Evolutionary conservation across 2,888 invertebrate species (phyloP).

Genomic region (Campoplex capitator): DNA sequence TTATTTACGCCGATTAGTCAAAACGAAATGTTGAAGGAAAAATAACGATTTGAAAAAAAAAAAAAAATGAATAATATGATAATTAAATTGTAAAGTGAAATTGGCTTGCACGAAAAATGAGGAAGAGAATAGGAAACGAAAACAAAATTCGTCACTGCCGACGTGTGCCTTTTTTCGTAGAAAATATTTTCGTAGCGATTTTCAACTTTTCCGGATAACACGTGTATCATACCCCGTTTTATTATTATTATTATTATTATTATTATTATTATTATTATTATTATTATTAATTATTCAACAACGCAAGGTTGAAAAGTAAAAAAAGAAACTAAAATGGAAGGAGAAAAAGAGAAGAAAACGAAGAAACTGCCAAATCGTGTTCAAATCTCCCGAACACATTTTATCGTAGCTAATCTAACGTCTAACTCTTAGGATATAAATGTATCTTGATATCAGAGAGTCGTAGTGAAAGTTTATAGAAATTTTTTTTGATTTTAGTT

Average conservation of each 20-base stretch:
- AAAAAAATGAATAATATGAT: slow-evolving; percentile 9
- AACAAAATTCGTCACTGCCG: slow-evolving; percentile 57
- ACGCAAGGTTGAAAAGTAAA: slow-evolving; percentile 31
- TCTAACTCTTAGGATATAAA: slow-evolving; percentile 59
- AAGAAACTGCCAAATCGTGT: slow-evolving; percentile 68
- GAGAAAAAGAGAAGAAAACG: slow-evolving; percentile 8
- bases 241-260: slow-evolving; percentile 8
- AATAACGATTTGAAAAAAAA: not conserved
- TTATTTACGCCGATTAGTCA: slow-evolving; percentile 46
- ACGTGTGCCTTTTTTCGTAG: slow-evolving; percentile 62
- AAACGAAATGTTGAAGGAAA: not conserved
- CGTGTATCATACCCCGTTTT: slow-evolving; percentile 53
- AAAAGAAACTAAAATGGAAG: slow-evolving; percentile 6
- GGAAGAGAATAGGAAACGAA: slow-evolving; percentile 8
- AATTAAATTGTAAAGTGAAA: not conserved
- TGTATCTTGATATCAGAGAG: slow-evolving; percentile 41
- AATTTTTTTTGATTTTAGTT: slow-evolving; percentile 32
- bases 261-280: slow-evolving; percentile 40
- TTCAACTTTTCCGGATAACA: slow-evolving; percentile 18
- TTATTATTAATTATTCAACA: slow-evolving; percentile 42
- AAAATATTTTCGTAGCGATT: slow-evolving; percentile 57
- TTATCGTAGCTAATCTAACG: slow-evolving; percentile 41
- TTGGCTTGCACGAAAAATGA: slow-evolving; percentile 15
- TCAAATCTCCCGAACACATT: slow-evolving; percentile 61
- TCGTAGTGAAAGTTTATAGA: slow-evolving; percentile 48